Conservation (phyloP, 1,140 invertebrate genomes). For the Daktulosphaira vitifoliae region DNA sequence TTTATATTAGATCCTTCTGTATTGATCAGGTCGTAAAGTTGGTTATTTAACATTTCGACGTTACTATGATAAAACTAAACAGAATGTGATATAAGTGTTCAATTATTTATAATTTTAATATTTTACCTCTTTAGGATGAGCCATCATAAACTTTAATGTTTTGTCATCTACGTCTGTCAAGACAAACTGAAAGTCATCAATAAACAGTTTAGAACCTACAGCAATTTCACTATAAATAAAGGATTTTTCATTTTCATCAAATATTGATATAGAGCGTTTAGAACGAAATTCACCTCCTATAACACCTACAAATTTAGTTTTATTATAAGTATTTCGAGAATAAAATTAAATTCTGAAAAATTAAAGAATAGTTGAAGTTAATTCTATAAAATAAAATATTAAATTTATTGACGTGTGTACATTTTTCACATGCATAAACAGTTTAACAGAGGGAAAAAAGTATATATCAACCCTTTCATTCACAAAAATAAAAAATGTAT, state of each 20-base stretch:
- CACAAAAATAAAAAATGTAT: too few species aligned
- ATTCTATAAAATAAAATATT: too few species aligned
- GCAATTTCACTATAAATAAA: not conserved
- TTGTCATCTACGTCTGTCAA: not conserved
- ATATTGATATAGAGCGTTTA: not conserved
- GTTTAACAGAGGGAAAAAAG: too few species aligned
- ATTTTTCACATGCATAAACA: too few species aligned
- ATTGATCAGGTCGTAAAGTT: not conserved
- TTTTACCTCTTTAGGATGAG: not conserved
- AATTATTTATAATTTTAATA: too few species aligned
- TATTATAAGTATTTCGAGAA: too few species aligned
- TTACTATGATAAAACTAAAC: conserved; percentile 9
- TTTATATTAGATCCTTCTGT: not conserved
- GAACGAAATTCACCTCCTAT: conserved; percentile 10
- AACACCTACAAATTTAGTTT: not conserved
- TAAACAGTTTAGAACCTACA: not conserved
- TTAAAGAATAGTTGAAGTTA: too few species aligned
- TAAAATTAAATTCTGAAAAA: too few species aligned
- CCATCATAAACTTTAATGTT: conserved; percentile 11
- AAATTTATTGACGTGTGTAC: too few species aligned
- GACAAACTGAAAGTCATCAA: conserved; percentile 5
- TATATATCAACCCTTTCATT: too few species aligned
- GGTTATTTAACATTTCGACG: not conserved
- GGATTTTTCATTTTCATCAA: not conserved
- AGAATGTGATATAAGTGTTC: too few species aligned